phyloP scores from a whole-genome alignment of 2,888 invertebrate species.

The Acleris emargana region DNA sequence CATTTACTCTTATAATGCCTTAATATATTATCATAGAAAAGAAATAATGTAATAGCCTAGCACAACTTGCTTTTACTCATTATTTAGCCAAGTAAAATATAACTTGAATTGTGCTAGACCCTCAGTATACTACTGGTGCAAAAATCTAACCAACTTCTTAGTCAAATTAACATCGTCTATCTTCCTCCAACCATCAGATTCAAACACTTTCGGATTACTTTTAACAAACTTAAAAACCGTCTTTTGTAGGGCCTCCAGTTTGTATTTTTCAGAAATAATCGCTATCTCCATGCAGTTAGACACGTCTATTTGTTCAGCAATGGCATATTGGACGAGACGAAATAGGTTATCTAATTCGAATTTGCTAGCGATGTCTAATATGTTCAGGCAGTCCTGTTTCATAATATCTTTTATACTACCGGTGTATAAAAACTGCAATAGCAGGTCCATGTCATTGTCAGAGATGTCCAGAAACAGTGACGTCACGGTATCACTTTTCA shows the following conservation, averaged over 20 bases:
- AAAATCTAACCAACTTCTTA: constrained; percentile 58
- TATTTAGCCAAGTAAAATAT: too few relatives aligned
- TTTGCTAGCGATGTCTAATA: constrained; percentile 59
- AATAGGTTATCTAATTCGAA: constrained; percentile 58
- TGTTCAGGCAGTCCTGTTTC: constrained; percentile 55
- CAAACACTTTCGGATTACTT: constrained; percentile 58
- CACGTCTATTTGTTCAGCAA: constrained; percentile 56
- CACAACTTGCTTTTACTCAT: too few relatives aligned
- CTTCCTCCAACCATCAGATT: constrained; percentile 61
- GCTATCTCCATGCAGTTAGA: constrained; percentile 67
- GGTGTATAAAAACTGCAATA: constrained; percentile 66
- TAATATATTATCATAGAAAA: too few relatives aligned
- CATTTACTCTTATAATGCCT: too few relatives aligned
- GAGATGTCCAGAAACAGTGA: constrained; percentile 52
- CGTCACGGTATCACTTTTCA: constrained; percentile 49
- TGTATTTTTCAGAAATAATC: constrained; percentile 61
- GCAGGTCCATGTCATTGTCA: constrained; percentile 61
- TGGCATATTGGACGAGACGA: constrained; percentile 52
- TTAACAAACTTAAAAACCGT: constrained; percentile 62
- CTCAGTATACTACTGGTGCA: constrained; percentile 31
- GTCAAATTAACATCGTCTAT: constrained; percentile 64
- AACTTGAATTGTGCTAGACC: too few relatives aligned
- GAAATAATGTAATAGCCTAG: too few relatives aligned
- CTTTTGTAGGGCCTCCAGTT: constrained; percentile 52
- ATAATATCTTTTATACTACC: constrained; percentile 60